Percentiles rank a stretch among this genome's conserved stretches.
Conservation (phyloP, 2,888 invertebrate species). For the Enchytraeus crypticus region DNA sequence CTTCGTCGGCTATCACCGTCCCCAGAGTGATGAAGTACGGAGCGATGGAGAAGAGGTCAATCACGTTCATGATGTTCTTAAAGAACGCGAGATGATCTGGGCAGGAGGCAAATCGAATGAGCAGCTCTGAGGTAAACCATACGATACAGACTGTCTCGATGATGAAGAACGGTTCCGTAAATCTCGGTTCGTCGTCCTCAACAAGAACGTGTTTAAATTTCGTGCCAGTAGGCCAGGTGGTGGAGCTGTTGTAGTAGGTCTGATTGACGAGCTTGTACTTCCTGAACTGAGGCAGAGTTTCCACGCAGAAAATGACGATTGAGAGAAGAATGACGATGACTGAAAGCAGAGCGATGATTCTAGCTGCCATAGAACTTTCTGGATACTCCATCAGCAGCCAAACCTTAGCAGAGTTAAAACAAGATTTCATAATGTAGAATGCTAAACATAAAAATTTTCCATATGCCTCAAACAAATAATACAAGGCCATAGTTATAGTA, state of each 20-base stretch:
- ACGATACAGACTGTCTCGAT: slow-evolving; percentile 98
- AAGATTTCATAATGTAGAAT: too few relatives aligned
- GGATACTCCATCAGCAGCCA: slow-evolving; percentile 99
- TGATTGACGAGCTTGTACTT: slow-evolving; percentile 68
- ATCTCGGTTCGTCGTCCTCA: slow-evolving; percentile 92
- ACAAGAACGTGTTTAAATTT: slow-evolving; percentile 49
- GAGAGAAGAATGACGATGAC: slow-evolving; percentile 96
- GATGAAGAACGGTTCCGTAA: slow-evolving; percentile 98
- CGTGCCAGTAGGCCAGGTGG: slow-evolving; percentile 23
- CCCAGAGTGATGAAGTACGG: slow-evolving; percentile 99
- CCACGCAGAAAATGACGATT: slow-evolving; percentile 98
- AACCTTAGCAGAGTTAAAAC: too few relatives aligned
- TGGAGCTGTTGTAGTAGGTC: slow-evolving; percentile 39
- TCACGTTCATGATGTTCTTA: slow-evolving; percentile 98
- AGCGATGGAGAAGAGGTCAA: slow-evolving; percentile 98
- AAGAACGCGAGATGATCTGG: slow-evolving; percentile 98
- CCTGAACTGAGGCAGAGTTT: slow-evolving; percentile 97
- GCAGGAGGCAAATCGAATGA: slow-evolving; percentile 96
- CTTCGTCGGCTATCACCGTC: slow-evolving; percentile 90
- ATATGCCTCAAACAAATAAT: too few relatives aligned
- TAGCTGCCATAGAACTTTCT: slow-evolving; percentile 95
- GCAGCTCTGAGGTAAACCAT: slow-evolving; percentile 92
- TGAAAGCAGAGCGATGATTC: slow-evolving; percentile 96
- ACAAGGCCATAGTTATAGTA: too few relatives aligned
- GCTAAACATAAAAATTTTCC: too few relatives aligned